Conservation (phyloP, 2,113 vertebrate genomes). For the Calypte anna region DNA sequence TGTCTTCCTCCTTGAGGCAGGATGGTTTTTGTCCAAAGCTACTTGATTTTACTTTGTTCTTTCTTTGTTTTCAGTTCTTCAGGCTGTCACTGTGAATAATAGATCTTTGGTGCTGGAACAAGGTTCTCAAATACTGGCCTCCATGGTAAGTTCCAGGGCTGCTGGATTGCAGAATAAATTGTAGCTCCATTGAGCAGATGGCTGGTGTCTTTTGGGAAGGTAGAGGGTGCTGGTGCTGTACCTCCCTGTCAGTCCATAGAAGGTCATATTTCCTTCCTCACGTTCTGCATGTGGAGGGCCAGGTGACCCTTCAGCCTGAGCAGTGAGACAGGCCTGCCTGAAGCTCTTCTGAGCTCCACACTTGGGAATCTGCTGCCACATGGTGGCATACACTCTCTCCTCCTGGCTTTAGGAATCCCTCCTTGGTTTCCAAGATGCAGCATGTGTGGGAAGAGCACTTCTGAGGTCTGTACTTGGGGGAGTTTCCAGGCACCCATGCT, state of each 20-base stretch:
- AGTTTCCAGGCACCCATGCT: not conserved
- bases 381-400: constrained; percentile 61
- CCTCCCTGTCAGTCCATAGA: not conserved
- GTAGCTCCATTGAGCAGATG: not conserved
- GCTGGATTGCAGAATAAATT: constrained; percentile 18
- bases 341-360: constrained; percentile 1
- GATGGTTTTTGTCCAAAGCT: constrained; percentile 44
- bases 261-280: not conserved
- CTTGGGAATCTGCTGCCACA: constrained; percentile 45
- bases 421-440: constrained; percentile 23
- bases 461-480: not conserved
- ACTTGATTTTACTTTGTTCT: constrained; percentile 61
- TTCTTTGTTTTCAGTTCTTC: constrained; percentile 54
- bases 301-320: not conserved
- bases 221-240: not conserved
- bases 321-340: not conserved
- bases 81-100: constrained; percentile 50
- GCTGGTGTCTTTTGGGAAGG: not conserved
- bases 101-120: constrained; percentile 2
- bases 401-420: constrained; percentile 3
- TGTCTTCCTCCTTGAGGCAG: constrained; percentile 47
- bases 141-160: not conserved
- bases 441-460: not conserved
- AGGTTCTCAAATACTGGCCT: constrained; percentile 31
- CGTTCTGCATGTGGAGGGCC: not conserved